Evolutionary conservation across 1,140 invertebrate genomes (phyloP).

Genomic region (Euwallacea fornicatus): DNA sequence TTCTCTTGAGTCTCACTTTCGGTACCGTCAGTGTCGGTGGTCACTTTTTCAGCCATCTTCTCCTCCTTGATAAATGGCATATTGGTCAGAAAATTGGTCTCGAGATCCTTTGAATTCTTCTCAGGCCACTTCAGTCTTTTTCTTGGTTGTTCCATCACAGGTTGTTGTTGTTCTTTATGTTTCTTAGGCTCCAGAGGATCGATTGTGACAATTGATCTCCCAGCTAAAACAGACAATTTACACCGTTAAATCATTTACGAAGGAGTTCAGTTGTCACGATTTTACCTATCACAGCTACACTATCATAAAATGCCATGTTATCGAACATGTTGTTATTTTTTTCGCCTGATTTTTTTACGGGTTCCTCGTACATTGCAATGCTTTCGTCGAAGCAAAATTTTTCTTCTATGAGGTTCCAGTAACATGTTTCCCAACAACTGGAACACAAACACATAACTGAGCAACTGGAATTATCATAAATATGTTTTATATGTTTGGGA

Average conservation of each 20-base stretch:
- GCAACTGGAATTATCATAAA: not conserved
- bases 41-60: constrained; percentile 4
- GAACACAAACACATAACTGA: constrained; percentile 30
- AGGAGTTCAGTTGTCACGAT: not conserved
- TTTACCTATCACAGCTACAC: constrained; percentile 48
- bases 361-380: constrained; percentile 50
- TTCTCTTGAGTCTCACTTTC: constrained; percentile 32
- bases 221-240: constrained; percentile 18
- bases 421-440: constrained; percentile 50
- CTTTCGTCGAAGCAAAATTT: constrained; percentile 51
- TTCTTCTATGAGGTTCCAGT: constrained; percentile 51
- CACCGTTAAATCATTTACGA: too few species aligned
- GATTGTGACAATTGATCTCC: constrained; percentile 49
- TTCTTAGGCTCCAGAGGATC: constrained; percentile 43
- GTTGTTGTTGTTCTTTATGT: constrained; percentile 25
- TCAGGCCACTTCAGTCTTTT: constrained; percentile 37
- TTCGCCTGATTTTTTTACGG: constrained; percentile 41
- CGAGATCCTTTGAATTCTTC: constrained; percentile 35
- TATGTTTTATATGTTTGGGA: not conserved
- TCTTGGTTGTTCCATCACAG: constrained; percentile 42
- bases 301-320: constrained; percentile 51
- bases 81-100: constrained; percentile 21
- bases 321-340: constrained; percentile 50
- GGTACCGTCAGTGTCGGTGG: constrained; percentile 30
- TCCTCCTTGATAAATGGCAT: constrained; percentile 22